These are phyloP conservation scores for Sebastes trivittatus DNA, from an alignment of 2,797 vertebrate species.

Conservation along the genomic window DNA sequence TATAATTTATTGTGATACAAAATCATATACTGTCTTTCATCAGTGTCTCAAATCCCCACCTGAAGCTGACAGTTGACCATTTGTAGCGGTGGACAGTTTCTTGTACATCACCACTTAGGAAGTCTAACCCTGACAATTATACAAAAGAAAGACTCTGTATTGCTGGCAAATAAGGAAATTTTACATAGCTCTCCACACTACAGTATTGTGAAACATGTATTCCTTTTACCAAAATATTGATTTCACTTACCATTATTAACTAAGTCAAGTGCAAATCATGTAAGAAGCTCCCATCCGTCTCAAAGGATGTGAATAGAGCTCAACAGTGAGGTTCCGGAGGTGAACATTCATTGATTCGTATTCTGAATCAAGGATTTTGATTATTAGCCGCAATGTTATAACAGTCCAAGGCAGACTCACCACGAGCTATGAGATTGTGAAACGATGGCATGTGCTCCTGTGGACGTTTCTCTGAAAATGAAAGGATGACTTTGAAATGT, in stretches of 20 bases:
- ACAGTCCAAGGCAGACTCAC: too few relatives aligned
- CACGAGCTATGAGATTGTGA: too few relatives aligned
- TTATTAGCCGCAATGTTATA: too few relatives aligned
- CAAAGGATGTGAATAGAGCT: neutral
- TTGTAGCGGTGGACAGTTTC: neutral
- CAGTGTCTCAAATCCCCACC: neutral
- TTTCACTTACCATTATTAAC: neutral
- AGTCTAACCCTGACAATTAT: neutral
- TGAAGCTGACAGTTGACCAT: neutral
- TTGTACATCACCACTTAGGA: neutral
- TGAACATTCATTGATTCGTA: too few relatives aligned
- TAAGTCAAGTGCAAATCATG: neutral
- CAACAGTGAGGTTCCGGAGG: too few relatives aligned
- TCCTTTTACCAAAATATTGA: neutral
- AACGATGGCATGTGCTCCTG: too few relatives aligned
- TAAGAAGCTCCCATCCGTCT: neutral
- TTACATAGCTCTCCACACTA: neutral
- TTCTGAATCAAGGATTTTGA: too few relatives aligned
- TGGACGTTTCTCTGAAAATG: too few relatives aligned
- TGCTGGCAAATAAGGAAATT: neutral
- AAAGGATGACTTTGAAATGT: too few relatives aligned
- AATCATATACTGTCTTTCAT: neutral
- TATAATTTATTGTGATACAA: neutral
- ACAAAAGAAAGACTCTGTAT: neutral
- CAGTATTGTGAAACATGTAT: neutral